These are phyloP conservation scores for Chrysotoxum bicinctum DNA, from an alignment of 2,888 invertebrate genomes.

Conservation along the genomic window DNA sequence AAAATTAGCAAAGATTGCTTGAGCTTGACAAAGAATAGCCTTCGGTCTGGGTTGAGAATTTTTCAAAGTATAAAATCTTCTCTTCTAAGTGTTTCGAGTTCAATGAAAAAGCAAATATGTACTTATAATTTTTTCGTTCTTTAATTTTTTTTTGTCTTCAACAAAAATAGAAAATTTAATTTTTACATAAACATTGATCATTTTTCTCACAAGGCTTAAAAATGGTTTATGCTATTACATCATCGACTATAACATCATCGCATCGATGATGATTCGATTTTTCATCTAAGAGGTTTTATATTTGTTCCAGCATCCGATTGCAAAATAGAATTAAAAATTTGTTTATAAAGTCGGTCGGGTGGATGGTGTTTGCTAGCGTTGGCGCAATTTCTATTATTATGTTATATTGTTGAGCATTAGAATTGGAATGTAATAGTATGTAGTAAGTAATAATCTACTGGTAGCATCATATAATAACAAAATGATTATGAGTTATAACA, in stretches of 20 bases:
- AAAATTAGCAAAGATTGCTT: conserved; percentile 58
- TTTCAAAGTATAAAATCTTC: background rate
- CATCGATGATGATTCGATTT: conserved; percentile 24
- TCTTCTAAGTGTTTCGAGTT: background rate
- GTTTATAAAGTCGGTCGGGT: conserved; percentile 27
- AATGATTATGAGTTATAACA: background rate
- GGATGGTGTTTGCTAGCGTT: background rate
- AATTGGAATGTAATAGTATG: background rate
- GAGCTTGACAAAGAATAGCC: conserved; percentile 34
- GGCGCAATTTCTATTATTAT: conserved; percentile 1
- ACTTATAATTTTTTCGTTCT: background rate
- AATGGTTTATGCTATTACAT: conserved; percentile 23
- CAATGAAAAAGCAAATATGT: background rate
- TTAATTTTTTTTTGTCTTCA: background rate
- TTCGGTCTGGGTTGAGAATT: background rate
- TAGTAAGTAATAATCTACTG: background rate
- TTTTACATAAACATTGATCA: conserved; percentile 30
- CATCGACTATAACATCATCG: conserved; percentile 32
- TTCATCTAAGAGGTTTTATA: conserved; percentile 1
- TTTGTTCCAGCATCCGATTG: conserved; percentile 27
- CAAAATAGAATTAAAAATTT: conserved; percentile 17
- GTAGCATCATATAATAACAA: conserved; percentile 4
- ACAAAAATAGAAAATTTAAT: background rate
- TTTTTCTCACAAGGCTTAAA: conserved; percentile 1
- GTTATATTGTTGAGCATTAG: conserved; percentile 12